Conservation (phyloP, 2,113 vertebrate genomes). For the Orthochromis malagaraziensis region DNA sequence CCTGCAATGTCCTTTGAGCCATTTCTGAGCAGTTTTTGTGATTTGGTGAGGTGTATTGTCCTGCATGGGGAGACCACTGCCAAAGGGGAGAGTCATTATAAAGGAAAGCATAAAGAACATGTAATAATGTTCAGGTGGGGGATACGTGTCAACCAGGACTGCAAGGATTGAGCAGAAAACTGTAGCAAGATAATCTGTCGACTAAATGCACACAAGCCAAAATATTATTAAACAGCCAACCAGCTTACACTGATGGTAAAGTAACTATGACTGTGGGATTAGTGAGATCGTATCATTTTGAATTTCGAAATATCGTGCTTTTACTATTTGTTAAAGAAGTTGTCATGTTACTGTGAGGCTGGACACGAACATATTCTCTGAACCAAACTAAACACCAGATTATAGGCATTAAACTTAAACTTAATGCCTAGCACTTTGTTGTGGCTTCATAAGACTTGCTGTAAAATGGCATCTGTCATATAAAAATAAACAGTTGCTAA, state of each 20-base stretch:
- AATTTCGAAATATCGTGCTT: neutral
- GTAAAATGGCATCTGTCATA: neutral
- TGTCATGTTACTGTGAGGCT: neutral
- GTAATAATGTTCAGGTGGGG: neutral
- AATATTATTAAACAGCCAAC: neutral
- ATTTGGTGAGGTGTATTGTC: neutral
- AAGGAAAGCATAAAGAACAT: neutral
- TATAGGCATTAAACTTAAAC: neutral
- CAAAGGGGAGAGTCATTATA: neutral
- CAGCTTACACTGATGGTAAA: neutral
- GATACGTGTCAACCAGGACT: neutral
- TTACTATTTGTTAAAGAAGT: neutral
- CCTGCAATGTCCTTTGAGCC: neutral
- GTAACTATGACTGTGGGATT: neutral
- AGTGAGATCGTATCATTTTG: neutral
- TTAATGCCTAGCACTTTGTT: neutral
- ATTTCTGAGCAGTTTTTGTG: neutral
- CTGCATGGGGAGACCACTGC: neutral
- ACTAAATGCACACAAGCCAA: neutral
- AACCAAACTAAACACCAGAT: neutral
- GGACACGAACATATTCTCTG: neutral
- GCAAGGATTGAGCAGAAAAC: neutral
- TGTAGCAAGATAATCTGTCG: neutral
- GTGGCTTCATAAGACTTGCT: neutral
- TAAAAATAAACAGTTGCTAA: neutral